Percentiles rank a stretch among this genome's conserved stretches.
Conservation (phyloP, 2,888 invertebrate species). For the Acholoe squamosa region DNA sequence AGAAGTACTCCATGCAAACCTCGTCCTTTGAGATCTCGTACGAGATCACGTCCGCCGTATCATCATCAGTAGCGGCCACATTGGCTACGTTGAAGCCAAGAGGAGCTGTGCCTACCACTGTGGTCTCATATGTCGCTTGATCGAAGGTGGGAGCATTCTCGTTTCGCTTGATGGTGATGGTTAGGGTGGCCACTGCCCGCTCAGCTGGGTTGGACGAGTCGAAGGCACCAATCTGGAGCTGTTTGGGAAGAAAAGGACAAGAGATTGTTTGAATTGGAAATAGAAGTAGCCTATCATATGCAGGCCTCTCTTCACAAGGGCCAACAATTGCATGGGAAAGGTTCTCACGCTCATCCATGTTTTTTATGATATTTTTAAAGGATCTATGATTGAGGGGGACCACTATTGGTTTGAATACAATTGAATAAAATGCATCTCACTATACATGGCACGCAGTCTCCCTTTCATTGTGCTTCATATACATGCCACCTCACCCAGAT, state of each 20-base stretch:
- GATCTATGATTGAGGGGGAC: too few species aligned
- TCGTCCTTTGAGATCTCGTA: constrained; percentile 68
- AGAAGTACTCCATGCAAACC: constrained; percentile 74
- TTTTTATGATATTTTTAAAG: too few species aligned
- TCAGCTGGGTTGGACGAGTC: constrained; percentile 69
- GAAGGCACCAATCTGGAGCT: constrained; percentile 70
- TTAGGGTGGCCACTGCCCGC: constrained; percentile 64
- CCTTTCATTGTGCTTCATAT: too few species aligned
- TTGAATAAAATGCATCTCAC: too few species aligned
- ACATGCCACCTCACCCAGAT: too few species aligned
- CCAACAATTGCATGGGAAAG: too few species aligned
- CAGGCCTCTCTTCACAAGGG: too few species aligned
- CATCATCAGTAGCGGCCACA: constrained; percentile 77
- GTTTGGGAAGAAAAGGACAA: neutral
- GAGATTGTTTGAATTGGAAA: too few species aligned
- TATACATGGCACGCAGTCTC: too few species aligned
- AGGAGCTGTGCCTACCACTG: constrained; percentile 70
- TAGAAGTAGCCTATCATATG: too few species aligned
- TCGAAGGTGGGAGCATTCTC: constrained; percentile 73
- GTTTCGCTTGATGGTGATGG: constrained; percentile 74
- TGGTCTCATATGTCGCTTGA: constrained; percentile 65
- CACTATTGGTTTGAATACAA: too few species aligned
- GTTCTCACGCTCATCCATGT: too few species aligned
- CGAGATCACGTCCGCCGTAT: constrained; percentile 70
- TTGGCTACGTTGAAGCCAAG: constrained; percentile 70